Evolutionary conservation across 1,140 invertebrate genomes (phyloP), one percentile per base, ranked within the genome.

Genomic region (Heliconius hermathena): DNA sequence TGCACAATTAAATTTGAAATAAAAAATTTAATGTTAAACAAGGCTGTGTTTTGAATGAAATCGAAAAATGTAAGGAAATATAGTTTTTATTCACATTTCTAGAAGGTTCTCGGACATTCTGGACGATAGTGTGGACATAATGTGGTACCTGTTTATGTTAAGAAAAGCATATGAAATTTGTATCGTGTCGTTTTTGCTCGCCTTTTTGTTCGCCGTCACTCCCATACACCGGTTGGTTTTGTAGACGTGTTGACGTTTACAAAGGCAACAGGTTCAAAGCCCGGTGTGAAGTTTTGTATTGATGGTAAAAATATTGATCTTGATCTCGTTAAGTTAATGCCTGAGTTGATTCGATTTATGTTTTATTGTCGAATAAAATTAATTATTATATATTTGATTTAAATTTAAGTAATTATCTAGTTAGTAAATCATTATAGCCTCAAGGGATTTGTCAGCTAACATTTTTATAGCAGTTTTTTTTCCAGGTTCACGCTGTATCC

Each of bases 131-230:
- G 4, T 29, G 1, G 11, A 66, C 5, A 13, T 26, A 66, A 16
- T 26, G 54, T 60, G 54, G 54, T 60, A 60, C 3, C 9, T 66
- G 60, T 29, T 66, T 26, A 60, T 77, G 85, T 83, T 82, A 83
- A 85, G 90, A 88, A 88, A 88, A 85, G 88, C 86, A 85, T 87
- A 91, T 91, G 90, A 92, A 92, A 92, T 92, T 92, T 92, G 91
- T 92, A 89, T 81, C 80, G 74, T 73, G 83, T 46, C 41, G 3
- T 46, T 78, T 88, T 92, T 85, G 71, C 41, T 81, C 84, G 54
- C 3, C 33, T 6, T 36, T 60, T 66, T 38, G 73, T 80, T 80
- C 81, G 26, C 60, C 26, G 60, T 66, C 60, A 66, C 11, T 66
- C 22, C 60, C 3, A 66, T 29, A 66, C 9, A 16, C 13, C 22